phyloP scores from a whole-genome alignment of 2,797 vertebrate genomes.

The Pristis pectinata region DNA sequence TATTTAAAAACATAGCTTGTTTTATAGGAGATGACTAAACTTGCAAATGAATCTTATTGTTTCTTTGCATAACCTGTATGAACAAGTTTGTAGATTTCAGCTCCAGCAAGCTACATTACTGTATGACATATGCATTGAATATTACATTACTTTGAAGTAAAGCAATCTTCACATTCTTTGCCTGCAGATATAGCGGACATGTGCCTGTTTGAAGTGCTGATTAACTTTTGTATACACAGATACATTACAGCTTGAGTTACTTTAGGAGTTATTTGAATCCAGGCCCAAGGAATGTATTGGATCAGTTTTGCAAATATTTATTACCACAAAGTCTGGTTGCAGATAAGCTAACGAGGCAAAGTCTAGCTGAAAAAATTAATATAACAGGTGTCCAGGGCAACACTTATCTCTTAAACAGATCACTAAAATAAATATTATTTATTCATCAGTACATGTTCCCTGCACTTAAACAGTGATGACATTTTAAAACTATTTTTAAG shows the following conservation, averaged over 20 bases:
- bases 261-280: neutral
- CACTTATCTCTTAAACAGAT: neutral
- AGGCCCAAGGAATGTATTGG: neutral
- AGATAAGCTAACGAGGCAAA: neutral
- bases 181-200: neutral
- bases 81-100: neutral
- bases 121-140: neutral
- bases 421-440: neutral
- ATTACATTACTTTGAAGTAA: neutral
- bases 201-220: neutral
- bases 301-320: neutral
- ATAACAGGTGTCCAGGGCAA: too few relatives aligned
- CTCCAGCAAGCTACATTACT: neutral
- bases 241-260: neutral
- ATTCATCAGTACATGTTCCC: neutral
- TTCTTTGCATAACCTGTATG: neutral
- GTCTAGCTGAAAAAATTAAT: neutral
- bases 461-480: neutral
- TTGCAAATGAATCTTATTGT: neutral
- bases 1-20: neutral
- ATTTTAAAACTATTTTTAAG: neutral
- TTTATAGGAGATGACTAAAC: too few relatives aligned
- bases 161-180: neutral
- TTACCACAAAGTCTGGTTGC: neutral
- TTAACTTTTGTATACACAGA: neutral